Conservation (phyloP, 2,797 vertebrate genomes). For the Megaceryle alcyon region DNA sequence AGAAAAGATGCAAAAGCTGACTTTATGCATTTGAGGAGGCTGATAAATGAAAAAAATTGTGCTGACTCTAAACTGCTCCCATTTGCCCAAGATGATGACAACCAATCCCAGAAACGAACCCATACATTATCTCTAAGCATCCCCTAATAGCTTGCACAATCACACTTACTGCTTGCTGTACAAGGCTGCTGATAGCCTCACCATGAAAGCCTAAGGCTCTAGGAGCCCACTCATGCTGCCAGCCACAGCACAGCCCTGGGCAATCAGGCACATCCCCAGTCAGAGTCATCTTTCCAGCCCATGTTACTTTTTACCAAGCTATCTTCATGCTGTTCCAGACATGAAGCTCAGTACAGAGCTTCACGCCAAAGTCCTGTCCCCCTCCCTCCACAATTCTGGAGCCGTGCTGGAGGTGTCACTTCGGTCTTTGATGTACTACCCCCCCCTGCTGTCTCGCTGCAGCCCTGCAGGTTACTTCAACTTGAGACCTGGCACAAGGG, state of each 20-base stretch:
- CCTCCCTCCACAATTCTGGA: not conserved
- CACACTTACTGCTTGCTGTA: not conserved
- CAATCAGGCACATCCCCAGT: not conserved
- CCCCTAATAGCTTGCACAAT: not conserved
- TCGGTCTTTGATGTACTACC: not conserved
- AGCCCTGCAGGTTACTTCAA: not conserved
- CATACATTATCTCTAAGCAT: not conserved
- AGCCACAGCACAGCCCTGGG: not conserved
- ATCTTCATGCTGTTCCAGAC: not conserved
- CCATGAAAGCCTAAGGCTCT: not conserved
- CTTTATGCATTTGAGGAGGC: not conserved
- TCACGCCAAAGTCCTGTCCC: not conserved
- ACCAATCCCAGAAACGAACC: not conserved
- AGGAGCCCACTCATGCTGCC: not conserved
- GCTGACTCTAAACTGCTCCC: not conserved
- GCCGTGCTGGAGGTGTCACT: not conserved
- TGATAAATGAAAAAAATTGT: rapidly evolving
- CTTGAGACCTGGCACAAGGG: not conserved
- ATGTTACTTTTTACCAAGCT: not conserved
- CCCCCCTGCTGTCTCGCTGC: not conserved
- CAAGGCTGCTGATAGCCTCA: not conserved
- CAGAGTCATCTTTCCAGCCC: not conserved
- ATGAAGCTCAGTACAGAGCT: not conserved
- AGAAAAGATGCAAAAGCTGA: not conserved
- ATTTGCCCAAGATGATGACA: not conserved